Percentiles rank a stretch among this genome's conserved stretches.
Conservation (phyloP, 2,888 invertebrate species). For the Mycalesis mineus region DNA sequence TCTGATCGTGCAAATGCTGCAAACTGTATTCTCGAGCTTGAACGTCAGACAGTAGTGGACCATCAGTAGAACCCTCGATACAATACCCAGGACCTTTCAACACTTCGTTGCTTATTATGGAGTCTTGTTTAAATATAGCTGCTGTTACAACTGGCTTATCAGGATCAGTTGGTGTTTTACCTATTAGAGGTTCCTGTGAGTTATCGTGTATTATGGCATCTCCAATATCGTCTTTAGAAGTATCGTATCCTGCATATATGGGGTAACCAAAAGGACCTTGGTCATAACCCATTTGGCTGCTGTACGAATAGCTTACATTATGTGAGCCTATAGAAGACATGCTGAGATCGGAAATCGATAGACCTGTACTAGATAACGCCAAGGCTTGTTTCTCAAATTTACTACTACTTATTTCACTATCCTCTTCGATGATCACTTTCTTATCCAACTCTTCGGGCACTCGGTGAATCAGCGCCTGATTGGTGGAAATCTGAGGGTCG, state of each 20-base stretch:
- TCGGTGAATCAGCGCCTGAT: conserved; percentile 67
- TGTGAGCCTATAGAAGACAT: conserved; percentile 84
- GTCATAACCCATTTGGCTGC: conserved; percentile 87
- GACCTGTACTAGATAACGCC: conserved; percentile 83
- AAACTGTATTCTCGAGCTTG: conserved; percentile 69
- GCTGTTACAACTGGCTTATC: conserved; percentile 84
- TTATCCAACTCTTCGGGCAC: conserved; percentile 63
- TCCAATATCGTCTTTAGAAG: conserved; percentile 54
- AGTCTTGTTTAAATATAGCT: conserved; percentile 82
- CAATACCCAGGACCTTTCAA: conserved; percentile 68
- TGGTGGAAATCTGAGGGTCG: conserved; percentile 69
- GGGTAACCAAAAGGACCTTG: conserved; percentile 85
- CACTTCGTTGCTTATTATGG: conserved; percentile 67
- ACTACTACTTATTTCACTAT: conserved; percentile 51
- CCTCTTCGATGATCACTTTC: conserved; percentile 50
- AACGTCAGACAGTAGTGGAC: conserved; percentile 70
- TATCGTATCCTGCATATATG: conserved; percentile 78
- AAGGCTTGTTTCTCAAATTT: conserved; percentile 64
- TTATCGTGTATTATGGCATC: conserved; percentile 61
- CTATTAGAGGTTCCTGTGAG: conserved; percentile 71
- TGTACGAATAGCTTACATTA: conserved; percentile 87
- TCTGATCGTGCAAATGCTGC: conserved; percentile 63
- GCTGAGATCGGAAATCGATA: conserved; percentile 89
- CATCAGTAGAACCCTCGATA: conserved; percentile 73
- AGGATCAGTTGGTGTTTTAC: conserved; percentile 68